These are phyloP conservation scores for Lamprologus speciosus DNA, from an alignment of 2,113 vertebrate species.

Conservation along the genomic window DNA sequence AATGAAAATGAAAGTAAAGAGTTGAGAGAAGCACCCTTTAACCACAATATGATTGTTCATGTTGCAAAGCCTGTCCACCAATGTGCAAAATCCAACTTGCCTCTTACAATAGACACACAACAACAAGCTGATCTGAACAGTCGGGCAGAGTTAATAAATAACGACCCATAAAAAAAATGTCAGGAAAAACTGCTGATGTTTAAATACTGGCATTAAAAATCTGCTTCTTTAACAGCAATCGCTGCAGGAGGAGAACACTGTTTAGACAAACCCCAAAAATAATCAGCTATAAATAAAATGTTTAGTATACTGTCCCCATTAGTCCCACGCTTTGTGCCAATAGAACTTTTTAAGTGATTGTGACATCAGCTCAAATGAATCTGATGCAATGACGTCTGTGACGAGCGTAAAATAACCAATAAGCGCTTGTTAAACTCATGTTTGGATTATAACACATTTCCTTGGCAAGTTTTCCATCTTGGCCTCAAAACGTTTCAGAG, in stretches of 20 bases:
- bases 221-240: background rate
- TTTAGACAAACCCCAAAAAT: background rate
- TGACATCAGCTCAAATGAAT: background rate
- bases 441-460: background rate
- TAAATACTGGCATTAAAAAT: background rate
- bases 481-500: background rate
- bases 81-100: background rate
- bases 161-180: background rate
- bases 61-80: background rate
- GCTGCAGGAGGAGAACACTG: background rate
- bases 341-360: background rate
- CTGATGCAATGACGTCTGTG: background rate
- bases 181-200: background rate
- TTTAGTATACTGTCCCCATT: background rate
- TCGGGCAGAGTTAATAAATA: background rate
- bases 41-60: background rate
- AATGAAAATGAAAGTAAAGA: background rate
- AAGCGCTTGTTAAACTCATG: background rate
- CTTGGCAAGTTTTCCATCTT: background rate
- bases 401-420: background rate
- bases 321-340: background rate
- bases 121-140: background rate
- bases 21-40: background rate
- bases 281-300: background rate
- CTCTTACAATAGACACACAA: background rate